Evolutionary conservation across 1,140 invertebrate genomes (phyloP), one percentile per base, ranked within the genome.

Genomic region (Proales similis): DNA sequence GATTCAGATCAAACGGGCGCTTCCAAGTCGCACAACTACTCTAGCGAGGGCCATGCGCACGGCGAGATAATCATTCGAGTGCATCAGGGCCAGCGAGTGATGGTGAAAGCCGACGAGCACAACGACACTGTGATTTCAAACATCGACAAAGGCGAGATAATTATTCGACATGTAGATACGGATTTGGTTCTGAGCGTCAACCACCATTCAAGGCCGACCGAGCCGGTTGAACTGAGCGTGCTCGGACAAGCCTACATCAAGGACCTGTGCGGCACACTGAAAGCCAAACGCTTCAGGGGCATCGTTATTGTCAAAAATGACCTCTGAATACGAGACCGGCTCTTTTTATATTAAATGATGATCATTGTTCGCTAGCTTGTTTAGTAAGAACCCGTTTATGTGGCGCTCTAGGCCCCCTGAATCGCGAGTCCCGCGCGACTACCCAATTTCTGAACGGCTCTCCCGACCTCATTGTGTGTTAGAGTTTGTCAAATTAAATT

Each of bases 221-320:
- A 57, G 26, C 36, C 51, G 14, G 32, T 57, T 39, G 51, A 57
- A 7, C 32, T 57, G 27, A 57, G 45, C 20, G 45, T 57, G 4
- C 36, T 57, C 32, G 51, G 51, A 4, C 51, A 57, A 27, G 51
- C 51, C 19, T 57, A 57, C 17, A 57, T 57, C 3, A 57, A 29
- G 30, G 51, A 57, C 19, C 27, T 57, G 17, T 30, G 33, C 29
- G 51, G 51, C 30, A 57, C 33, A 9, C 42, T 57, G 19, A 57
- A 57, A 57, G 51, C 45, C 6, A 57, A 57, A 4, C 51, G 45
- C 27, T 57, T 57, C 22, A 57, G 45, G 32, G 51, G 51, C 19
- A 57, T 57, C 45, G 51, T 57, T 19, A 27, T 57, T 24, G 51
- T 57, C 29, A 57, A 24, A 42, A 57, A 57, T 26, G 51, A 57